Evolutionary conservation across 2,888 invertebrate species (phyloP).

Genomic region (Drosophila demipolita): DNA sequence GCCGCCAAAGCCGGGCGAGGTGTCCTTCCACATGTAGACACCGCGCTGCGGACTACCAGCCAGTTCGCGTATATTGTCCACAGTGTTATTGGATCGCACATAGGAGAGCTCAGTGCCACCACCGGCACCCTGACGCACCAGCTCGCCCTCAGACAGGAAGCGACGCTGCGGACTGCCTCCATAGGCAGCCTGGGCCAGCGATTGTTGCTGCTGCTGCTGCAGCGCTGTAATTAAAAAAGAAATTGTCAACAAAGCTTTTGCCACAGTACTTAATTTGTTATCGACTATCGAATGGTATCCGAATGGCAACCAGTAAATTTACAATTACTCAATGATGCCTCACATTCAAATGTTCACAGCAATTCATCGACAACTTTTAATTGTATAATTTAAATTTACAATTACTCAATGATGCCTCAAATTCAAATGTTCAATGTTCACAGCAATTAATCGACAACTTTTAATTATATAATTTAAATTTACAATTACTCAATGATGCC

Average conservation of each 20-base stretch:
- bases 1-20: conserved; percentile 87
- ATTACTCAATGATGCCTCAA: too few species aligned
- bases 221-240: conserved; percentile 31
- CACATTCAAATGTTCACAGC: too few species aligned
- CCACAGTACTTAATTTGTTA: neutral
- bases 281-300: too few species aligned
- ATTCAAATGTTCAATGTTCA: too few species aligned
- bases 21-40: conserved; percentile 92
- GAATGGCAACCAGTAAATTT: too few species aligned
- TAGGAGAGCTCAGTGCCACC: conserved; percentile 87
- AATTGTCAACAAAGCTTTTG: neutral
- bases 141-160: conserved; percentile 93
- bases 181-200: conserved; percentile 74
- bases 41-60: conserved; percentile 94
- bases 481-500: too few species aligned
- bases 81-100: conserved; percentile 90
- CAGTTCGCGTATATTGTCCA: conserved; percentile 94
- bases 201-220: conserved; percentile 67
- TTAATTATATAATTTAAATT: too few species aligned
- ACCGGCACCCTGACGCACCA: conserved; percentile 88
- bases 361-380: too few species aligned
- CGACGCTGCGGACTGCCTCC: conserved; percentile 90
- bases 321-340: too few species aligned
- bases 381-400: too few species aligned
- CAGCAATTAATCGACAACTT: too few species aligned